Percentiles rank a stretch among this genome's conserved stretches.
These are phyloP conservation scores for Mus spicilegus DNA, from an alignment of 2,113 vertebrate species.

Conservation along the genomic window DNA sequence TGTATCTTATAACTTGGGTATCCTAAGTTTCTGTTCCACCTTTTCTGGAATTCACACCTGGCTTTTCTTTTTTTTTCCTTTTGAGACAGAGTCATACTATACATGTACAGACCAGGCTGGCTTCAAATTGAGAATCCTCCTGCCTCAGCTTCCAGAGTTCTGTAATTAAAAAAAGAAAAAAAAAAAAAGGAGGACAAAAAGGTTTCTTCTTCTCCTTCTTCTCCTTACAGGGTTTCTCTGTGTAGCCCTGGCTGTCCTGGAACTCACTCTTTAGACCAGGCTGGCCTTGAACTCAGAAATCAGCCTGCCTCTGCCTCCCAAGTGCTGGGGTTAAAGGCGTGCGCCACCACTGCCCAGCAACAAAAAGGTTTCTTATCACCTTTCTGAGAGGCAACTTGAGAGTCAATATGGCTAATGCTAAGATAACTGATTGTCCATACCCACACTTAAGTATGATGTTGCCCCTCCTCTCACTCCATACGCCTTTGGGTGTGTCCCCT, in stretches of 20 bases:
- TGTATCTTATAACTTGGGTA: too few species aligned
- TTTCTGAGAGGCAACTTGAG: background rate
- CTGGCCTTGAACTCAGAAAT: too few species aligned
- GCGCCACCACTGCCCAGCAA: too few species aligned
- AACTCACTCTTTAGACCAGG: too few species aligned
- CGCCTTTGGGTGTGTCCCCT: background rate
- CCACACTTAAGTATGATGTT: background rate
- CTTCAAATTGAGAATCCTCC: background rate
- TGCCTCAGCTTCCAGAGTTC: background rate
- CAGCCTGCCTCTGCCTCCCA: too few species aligned
- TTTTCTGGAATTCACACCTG: background rate
- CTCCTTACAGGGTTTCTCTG: too few species aligned
- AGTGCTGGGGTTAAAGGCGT: too few species aligned
- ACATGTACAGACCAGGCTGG: background rate
- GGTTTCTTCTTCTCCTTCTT: too few species aligned
- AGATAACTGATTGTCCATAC: background rate
- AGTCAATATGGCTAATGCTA: background rate
- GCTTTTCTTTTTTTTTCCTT: background rate
- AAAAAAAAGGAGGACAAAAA: too few species aligned
- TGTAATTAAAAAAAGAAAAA: background rate
- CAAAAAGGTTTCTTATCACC: background rate
- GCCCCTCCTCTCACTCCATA: background rate
- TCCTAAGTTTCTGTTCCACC: too few species aligned
- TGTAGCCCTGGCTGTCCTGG: too few species aligned
- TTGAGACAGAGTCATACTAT: background rate